A percentile compares a stretch with the other conserved stretches of the same genome.
Evolutionary conservation across 1,140 invertebrate species (phyloP).

Genomic region (Elymnias hypermnestra): DNA sequence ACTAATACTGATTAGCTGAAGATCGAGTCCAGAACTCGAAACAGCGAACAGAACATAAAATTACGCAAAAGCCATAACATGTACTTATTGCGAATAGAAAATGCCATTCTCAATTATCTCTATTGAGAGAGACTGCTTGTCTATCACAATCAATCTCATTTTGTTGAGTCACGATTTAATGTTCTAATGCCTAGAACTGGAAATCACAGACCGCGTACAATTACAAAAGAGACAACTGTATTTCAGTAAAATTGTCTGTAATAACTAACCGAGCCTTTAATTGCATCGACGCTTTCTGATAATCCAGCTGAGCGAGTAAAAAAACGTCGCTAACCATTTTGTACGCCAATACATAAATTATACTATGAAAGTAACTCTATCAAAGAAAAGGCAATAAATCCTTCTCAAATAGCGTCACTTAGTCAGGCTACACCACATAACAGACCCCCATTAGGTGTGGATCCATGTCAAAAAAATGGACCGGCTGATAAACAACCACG

Average conservation of each 20-base stretch:
- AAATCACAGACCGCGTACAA: slow-evolving; percentile 25
- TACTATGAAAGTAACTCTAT: background rate
- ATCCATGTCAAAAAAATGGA: slow-evolving; percentile 4
- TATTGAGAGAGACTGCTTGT: slow-evolving; percentile 20
- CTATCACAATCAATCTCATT: slow-evolving; percentile 31
- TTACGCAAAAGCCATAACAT: background rate
- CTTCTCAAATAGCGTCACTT: no score
- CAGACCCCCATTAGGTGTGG: slow-evolving; percentile 6
- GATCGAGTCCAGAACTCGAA: no score
- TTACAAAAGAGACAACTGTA: slow-evolving; percentile 34
- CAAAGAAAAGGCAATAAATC: background rate
- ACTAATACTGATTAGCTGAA: no score
- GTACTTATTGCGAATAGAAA: slow-evolving; percentile 7
- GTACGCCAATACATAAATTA: background rate
- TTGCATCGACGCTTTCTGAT: slow-evolving; percentile 28
- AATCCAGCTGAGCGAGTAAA: slow-evolving; percentile 24
- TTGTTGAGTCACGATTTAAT: slow-evolving; percentile 41
- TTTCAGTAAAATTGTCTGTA: slow-evolving; percentile 31
- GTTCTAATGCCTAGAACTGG: slow-evolving; percentile 37
- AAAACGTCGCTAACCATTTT: slow-evolving; percentile 12
- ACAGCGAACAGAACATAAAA: background rate
- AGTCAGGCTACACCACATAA: background rate
- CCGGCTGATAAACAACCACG: slow-evolving; percentile 42
- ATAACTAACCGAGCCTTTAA: slow-evolving; percentile 29
- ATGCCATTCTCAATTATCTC: slow-evolving; percentile 22